A percentile compares a stretch with the other conserved stretches of the same genome.
Evolutionary conservation across 2,888 invertebrate species (phyloP).

Genomic region (Icerya purchasi): DNA sequence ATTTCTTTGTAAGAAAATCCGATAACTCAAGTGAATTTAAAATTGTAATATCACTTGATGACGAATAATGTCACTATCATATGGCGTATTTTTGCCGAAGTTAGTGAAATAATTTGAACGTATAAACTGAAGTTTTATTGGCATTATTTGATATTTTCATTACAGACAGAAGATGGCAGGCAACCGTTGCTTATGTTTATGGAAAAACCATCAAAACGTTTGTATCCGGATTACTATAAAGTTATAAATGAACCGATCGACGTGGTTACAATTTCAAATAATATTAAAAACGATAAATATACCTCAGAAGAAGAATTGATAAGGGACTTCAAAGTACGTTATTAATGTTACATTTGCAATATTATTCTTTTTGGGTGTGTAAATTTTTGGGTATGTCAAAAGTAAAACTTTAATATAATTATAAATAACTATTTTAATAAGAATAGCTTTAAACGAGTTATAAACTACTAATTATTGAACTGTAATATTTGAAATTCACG

Average conservation of each 20-base stretch:
- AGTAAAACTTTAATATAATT: not conserved
- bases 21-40: too few relatives aligned
- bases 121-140: too few relatives aligned
- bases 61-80: too few relatives aligned
- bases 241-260: constrained; percentile 86
- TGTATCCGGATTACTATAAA: constrained; percentile 80
- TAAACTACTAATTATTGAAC: too few relatives aligned
- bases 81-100: too few relatives aligned
- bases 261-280: constrained; percentile 76
- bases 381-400: not conserved
- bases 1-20: too few relatives aligned
- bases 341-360: too few relatives aligned
- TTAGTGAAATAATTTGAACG: too few relatives aligned
- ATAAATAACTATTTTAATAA: not conserved
- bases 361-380: too few relatives aligned
- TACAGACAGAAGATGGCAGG: constrained; percentile 46
- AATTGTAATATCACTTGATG: too few relatives aligned
- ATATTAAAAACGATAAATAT: constrained; percentile 55
- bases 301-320: constrained; percentile 35
- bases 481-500: too few relatives aligned
- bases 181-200: constrained; percentile 80
- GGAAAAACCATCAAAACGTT: constrained; percentile 85
- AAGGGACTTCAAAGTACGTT: constrained; percentile 34
- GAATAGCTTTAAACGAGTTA: not conserved
- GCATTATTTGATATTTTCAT: not conserved